Evolutionary conservation across 2,113 vertebrate species (phyloP).

Genomic region (Poecile atricapillus): DNA sequence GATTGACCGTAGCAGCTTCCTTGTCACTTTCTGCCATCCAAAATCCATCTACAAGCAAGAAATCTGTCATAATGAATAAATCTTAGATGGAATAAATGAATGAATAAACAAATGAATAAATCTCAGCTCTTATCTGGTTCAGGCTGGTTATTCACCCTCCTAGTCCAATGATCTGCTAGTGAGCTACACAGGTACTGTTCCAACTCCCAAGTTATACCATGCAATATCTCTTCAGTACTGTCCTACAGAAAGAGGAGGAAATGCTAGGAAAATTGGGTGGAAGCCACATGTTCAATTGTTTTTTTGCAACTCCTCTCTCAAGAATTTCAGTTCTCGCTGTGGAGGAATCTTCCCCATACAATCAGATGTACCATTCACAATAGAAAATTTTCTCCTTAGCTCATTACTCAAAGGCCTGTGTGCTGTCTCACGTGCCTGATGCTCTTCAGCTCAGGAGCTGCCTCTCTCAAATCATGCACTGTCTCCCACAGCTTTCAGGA

Average conservation of each 20-base stretch:
- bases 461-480: neutral
- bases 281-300: neutral
- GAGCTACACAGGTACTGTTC: neutral
- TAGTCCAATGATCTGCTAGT: neutral
- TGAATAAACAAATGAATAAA: neutral
- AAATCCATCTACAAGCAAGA: neutral
- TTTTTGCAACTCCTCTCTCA: neutral
- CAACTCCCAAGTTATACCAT: neutral
- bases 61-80: neutral
- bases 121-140: neutral
- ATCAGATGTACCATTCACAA: neutral
- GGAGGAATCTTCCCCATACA: neutral
- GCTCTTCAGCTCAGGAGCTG: neutral
- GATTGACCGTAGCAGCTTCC: neutral
- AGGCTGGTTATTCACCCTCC: neutral
- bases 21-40: neutral
- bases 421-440: neutral
- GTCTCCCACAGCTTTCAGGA: neutral
- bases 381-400: neutral
- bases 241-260: neutral
- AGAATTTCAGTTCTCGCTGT: neutral
- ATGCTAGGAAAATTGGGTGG: neutral
- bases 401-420: neutral
- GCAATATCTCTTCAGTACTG: neutral
- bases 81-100: neutral